Conservation (phyloP, 1,140 invertebrate genomes). For the Portunus trituberculatus region DNA sequence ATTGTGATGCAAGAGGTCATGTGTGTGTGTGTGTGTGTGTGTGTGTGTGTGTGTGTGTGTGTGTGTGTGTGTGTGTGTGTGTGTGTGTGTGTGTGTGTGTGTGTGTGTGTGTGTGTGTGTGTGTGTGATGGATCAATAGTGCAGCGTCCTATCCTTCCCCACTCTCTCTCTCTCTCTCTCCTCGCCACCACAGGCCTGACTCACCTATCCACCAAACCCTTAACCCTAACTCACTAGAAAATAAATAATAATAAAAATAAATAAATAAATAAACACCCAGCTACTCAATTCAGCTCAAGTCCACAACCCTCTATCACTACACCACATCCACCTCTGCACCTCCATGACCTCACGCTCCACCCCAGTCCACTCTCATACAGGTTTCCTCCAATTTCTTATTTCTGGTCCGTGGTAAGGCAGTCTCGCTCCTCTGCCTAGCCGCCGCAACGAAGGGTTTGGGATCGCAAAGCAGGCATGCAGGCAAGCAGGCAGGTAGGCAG, state of each 20-base stretch:
- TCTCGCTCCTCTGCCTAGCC: not conserved
- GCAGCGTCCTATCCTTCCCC: not conserved
- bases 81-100: constrained; percentile 20
- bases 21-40: constrained; percentile 20
- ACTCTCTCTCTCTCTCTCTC: not conserved
- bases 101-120: constrained; percentile 18
- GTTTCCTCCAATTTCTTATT: not conserved
- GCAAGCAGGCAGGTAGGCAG: no score
- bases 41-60: constrained; percentile 20
- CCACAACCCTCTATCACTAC: not conserved
- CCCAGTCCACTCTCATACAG: not conserved
- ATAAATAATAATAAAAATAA: no score
- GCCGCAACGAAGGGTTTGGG: no score
- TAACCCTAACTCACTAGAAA: no score
- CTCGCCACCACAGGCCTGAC: not conserved
- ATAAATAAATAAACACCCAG: not conserved
- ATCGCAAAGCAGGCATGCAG: not conserved
- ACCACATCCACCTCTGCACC: not conserved
- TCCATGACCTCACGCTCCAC: not conserved
- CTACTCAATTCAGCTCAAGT: not conserved
- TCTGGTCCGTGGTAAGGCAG: not conserved
- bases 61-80: not conserved
- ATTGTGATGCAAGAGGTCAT: not conserved
- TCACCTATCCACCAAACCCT: not conserved
- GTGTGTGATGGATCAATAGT: not conserved